phyloP scores from a whole-genome alignment of 1,140 invertebrate species.

The Phocides pigmalion region DNA sequence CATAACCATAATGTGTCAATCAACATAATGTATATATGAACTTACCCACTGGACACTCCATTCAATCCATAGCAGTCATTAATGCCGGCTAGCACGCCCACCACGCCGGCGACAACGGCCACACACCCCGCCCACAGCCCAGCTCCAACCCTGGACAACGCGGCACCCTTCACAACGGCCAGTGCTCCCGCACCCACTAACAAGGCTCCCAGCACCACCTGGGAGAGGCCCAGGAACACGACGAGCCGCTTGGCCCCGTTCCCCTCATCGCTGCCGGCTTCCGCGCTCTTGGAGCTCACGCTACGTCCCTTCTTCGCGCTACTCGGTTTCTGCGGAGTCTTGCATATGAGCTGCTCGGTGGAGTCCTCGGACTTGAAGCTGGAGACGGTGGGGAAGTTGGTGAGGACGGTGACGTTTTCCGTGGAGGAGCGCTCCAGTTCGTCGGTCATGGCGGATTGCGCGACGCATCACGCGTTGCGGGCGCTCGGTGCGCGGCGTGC shows the following conservation, averaged over 20 bases:
- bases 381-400: conserved; percentile 70
- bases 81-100: conserved; percentile 84
- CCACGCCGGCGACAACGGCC: conserved; percentile 83
- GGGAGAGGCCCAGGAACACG: conserved; percentile 82
- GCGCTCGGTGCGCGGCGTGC: conserved; percentile 29
- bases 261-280: conserved; percentile 64
- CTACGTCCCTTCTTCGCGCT: conserved; percentile 59
- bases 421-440: conserved; percentile 48
- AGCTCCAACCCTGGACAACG: conserved; percentile 84
- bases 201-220: conserved; percentile 84
- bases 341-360: conserved; percentile 84
- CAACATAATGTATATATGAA: not conserved
- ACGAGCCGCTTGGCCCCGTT: conserved; percentile 60
- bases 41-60: conserved; percentile 69
- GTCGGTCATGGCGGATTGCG: conserved; percentile 56
- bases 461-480: conserved; percentile 40
- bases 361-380: conserved; percentile 81
- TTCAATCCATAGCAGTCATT: conserved; percentile 84
- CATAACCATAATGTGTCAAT: not conserved
- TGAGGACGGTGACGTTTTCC: conserved; percentile 58
- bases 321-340: conserved; percentile 78
- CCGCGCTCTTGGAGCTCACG: conserved; percentile 69
- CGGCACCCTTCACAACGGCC: conserved; percentile 84
- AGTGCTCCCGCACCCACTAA: conserved; percentile 85
- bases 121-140: conserved; percentile 86